Conservation (phyloP, 2,888 invertebrate genomes). For the Apotomis turbidana region DNA sequence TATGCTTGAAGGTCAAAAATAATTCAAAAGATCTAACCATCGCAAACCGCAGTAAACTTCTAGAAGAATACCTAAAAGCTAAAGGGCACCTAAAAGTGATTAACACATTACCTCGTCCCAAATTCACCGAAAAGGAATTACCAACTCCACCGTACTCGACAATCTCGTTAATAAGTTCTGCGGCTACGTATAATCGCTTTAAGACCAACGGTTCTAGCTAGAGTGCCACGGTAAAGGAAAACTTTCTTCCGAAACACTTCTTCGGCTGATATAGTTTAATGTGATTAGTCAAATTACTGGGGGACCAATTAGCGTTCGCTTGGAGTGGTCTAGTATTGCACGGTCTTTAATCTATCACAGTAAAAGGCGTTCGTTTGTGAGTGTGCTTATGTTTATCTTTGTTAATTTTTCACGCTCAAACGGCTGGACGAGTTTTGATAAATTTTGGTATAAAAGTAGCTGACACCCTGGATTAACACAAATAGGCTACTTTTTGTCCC, state of each 20-base stretch:
- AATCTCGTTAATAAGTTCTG: constrained; percentile 26
- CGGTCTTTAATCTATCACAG: constrained; percentile 9
- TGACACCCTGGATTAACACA: too few species aligned
- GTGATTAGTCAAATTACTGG: constrained; percentile 12
- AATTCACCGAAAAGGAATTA: constrained; percentile 13
- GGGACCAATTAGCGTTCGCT: constrained; percentile 20
- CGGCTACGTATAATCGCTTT: constrained; percentile 28
- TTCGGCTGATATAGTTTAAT: constrained; percentile 24
- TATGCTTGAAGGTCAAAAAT: too few species aligned
- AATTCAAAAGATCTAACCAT: not conserved
- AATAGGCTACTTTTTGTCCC: too few species aligned
- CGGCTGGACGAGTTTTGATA: too few species aligned
- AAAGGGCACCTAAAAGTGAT: not conserved
- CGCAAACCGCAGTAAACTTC: not conserved
- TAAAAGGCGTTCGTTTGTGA: too few species aligned
- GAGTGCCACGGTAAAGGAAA: constrained; percentile 18
- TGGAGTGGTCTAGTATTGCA: not conserved
- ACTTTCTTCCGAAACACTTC: constrained; percentile 10
- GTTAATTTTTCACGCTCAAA: too few species aligned
- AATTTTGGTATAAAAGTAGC: too few species aligned
- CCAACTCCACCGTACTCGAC: constrained; percentile 4
- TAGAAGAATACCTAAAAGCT: not conserved
- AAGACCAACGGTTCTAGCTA: constrained; percentile 3
- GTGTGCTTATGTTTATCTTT: too few species aligned
- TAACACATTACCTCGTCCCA: not conserved